These are phyloP conservation scores for Laticauda laticaudata DNA, from an alignment of 2,113 vertebrate genomes.

Conservation along the genomic window DNA sequence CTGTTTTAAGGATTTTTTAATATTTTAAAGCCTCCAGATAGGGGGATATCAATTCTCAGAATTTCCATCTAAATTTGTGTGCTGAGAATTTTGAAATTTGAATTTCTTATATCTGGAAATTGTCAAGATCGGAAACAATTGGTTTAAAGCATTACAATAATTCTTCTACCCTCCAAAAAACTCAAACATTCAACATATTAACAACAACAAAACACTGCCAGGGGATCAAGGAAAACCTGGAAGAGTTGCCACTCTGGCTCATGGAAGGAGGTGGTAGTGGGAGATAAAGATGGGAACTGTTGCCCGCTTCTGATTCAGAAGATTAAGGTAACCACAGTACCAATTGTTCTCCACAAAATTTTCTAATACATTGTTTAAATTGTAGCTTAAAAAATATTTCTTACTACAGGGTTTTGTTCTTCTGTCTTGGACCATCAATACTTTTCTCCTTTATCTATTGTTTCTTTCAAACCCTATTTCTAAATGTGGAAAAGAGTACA, in stretches of 20 bases:
- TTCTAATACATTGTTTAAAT: not conserved
- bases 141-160: not conserved
- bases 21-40: not conserved
- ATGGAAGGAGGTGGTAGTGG: no score
- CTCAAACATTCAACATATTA: not conserved
- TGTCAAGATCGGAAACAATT: not conserved
- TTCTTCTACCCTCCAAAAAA: not conserved
- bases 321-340: not conserved
- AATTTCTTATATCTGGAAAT: not conserved
- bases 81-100: not conserved
- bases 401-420: not conserved
- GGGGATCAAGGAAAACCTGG: not conserved
- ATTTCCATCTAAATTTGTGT: not conserved
- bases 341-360: not conserved
- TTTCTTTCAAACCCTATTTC: not conserved
- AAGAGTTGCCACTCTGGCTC: not conserved
- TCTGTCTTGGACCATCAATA: not conserved
- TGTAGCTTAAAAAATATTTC: not conserved
- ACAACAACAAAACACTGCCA: not conserved
- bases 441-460: not conserved
- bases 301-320: not conserved
- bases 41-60: not conserved
- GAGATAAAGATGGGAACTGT: not conserved
- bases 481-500: not conserved
- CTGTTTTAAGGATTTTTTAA: not conserved